Evolutionary conservation across 2,888 invertebrate species (phyloP), one percentile per base, ranked within the genome.

Genomic region (Amblyjoppa fuscipennis): DNA sequence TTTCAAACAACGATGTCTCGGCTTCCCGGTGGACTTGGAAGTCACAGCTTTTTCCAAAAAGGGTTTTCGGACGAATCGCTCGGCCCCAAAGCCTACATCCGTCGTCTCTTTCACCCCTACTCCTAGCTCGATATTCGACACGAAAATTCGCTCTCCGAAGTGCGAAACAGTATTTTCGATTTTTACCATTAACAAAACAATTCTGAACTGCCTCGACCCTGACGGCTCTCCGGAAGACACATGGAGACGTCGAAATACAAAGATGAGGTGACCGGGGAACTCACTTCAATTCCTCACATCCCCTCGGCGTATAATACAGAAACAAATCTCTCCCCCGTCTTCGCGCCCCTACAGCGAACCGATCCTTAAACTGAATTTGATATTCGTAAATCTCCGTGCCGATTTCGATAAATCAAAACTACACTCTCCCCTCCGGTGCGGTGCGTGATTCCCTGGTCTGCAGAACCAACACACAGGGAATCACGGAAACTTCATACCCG

Each of bases 331-430:
- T 59, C 41, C 16, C 51, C 53, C 16, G 41, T 20, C 41, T 74
- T 64, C 31, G 53, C 13, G 31, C 4, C 76, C 56, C 41, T 45
- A 28, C 25, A 20, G 45, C 45, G 45, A 49, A 83, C 70, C 31
- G 82, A 75, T 81, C 66, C 80, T 83, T 83, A 93, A 93, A 92
- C 92, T 87, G 92, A 92, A 93, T 93, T 93, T 93, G 93, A 93
- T 93, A 93, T 93, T 93, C 93, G 93, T 93, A 93, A 93, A 93
- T 93, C 93, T 93, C 91, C 90, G 92, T 92, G 92, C 91, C 91
- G 92, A 90, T 91, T 90, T 90, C 92, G 91, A 93, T 93, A 93
- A 93, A 93, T 93, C 93, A 93, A 93, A 93, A 93, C 92, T 91
- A 92, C 92, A 92, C 93, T 90, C 89, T 41, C 56, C 41, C 53